Evolutionary conservation across 2,113 vertebrate species (phyloP).

Genomic region (Chascanopsetta lugubris): DNA sequence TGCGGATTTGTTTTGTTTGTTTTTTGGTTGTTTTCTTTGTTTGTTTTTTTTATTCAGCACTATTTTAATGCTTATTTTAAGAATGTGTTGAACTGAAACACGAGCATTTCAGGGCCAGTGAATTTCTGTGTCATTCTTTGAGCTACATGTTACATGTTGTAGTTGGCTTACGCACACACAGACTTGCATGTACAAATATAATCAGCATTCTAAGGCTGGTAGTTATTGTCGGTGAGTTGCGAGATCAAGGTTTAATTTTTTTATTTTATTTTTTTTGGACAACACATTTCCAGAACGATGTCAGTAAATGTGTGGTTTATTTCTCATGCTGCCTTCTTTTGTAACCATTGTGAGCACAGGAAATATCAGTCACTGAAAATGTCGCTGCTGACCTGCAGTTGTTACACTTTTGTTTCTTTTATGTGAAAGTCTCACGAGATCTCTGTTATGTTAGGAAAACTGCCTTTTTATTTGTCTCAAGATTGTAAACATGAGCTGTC

Average conservation of each 20-base stretch:
- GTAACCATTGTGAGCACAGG: conserved; percentile 38
- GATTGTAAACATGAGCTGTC: conserved; percentile 47
- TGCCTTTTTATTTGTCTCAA: conserved; percentile 57
- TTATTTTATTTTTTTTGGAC: background rate
- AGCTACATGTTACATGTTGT: too few relatives aligned
- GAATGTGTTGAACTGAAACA: conserved; percentile 49
- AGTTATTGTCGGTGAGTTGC: conserved; percentile 16
- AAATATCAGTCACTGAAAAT: conserved; percentile 8
- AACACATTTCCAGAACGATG: conserved; percentile 5
- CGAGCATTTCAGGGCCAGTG: conserved; percentile 48
- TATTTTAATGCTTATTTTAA: conserved; percentile 61
- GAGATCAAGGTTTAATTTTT: conserved; percentile 20
- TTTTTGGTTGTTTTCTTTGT: background rate
- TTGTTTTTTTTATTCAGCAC: conserved; percentile 13
- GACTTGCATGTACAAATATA: conserved; percentile 55
- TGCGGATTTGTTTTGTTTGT: conserved; percentile 8
- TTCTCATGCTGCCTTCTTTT: conserved; percentile 67
- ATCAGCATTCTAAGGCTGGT: conserved; percentile 31
- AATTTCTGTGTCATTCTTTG: conserved; percentile 46
- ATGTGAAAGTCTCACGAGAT: conserved; percentile 15
- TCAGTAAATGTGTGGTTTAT: conserved; percentile 15
- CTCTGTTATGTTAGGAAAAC: conserved; percentile 15
- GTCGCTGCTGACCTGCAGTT: conserved; percentile 39
- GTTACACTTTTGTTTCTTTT: conserved; percentile 34
- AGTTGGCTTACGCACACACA: conserved; percentile 33